phyloP scores from a whole-genome alignment of 2,797 vertebrate species.

The Coccyzus lansbergi region DNA sequence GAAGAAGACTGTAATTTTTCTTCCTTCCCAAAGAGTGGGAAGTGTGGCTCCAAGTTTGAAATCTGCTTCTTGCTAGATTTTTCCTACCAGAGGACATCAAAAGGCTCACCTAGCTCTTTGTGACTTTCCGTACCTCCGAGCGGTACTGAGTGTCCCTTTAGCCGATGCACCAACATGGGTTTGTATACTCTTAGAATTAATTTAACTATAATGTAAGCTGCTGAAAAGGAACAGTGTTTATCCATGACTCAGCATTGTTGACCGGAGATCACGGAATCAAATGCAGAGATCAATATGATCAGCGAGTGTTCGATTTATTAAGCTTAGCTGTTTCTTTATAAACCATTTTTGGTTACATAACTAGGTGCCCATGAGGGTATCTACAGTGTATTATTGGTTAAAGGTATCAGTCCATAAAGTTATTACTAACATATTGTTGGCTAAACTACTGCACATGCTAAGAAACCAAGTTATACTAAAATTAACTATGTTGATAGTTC shows the following conservation, averaged over 20 bases:
- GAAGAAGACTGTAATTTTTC: not conserved
- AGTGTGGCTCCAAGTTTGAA: not conserved
- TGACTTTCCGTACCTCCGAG: not conserved
- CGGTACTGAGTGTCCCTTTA: not conserved
- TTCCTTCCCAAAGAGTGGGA: not conserved
- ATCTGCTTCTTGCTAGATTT: not conserved
- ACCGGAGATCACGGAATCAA: no score
- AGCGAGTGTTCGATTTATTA: no score
- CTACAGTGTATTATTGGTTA: no score
- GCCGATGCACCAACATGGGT: not conserved
- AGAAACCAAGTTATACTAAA: no score
- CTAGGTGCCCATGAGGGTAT: no score
- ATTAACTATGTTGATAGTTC: no score
- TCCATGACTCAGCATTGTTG: not conserved
- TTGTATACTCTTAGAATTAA: not conserved
- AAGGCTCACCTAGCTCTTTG: not conserved
- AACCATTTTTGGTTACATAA: no score
- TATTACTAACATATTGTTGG: no score
- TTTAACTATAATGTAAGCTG: not conserved
- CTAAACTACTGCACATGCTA: no score
- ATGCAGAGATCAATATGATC: no score
- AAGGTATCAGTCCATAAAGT: no score
- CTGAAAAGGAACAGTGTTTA: conserved; percentile 2
- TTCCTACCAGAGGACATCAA: not conserved
- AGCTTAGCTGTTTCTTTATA: no score